phyloP scores from a whole-genome alignment of 1,140 invertebrate species.

The Campoletis sonorensis region DNA sequence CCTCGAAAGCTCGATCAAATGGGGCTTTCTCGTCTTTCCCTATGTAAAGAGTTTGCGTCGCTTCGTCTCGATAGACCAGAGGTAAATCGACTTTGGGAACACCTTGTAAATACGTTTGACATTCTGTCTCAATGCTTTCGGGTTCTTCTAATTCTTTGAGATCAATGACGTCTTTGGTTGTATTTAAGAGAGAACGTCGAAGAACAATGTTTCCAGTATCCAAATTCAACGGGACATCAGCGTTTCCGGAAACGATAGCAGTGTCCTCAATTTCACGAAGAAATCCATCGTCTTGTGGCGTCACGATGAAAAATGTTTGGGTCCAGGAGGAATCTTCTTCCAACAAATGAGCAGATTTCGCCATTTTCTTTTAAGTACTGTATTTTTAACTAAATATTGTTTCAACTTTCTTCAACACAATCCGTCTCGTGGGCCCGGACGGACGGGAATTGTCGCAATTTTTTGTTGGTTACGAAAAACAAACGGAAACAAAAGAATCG shows the following conservation, averaged over 20 bases:
- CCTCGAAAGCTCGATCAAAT: constrained; percentile 39
- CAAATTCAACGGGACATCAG: constrained; percentile 35
- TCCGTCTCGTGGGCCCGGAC: too few relatives aligned
- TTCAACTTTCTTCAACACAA: not conserved
- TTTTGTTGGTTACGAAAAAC: constrained; percentile 4
- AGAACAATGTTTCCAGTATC: constrained; percentile 49
- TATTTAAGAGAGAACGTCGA: constrained; percentile 38
- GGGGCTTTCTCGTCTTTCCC: constrained; percentile 43
- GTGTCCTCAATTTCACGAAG: constrained; percentile 53
- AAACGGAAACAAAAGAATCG: not conserved
- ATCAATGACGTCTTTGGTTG: constrained; percentile 49
- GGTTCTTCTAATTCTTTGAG: constrained; percentile 40
- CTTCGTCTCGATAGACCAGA: constrained; percentile 53
- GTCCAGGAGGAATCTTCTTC: constrained; percentile 54
- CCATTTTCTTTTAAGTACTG: not conserved
- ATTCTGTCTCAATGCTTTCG: constrained; percentile 37
- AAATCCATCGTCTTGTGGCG: constrained; percentile 56
- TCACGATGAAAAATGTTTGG: constrained; percentile 58
- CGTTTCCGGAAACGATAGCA: constrained; percentile 44
- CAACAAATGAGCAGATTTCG: not conserved
- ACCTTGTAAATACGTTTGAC: constrained; percentile 61
- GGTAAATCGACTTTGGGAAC: constrained; percentile 53
- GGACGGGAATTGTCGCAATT: too few relatives aligned
- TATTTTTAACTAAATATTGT: not conserved
- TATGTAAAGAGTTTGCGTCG: constrained; percentile 61